Evolutionary conservation across 1,140 invertebrate genomes (phyloP), one percentile per base, ranked within the genome.

Genomic region (Danaus plexippus): DNA sequence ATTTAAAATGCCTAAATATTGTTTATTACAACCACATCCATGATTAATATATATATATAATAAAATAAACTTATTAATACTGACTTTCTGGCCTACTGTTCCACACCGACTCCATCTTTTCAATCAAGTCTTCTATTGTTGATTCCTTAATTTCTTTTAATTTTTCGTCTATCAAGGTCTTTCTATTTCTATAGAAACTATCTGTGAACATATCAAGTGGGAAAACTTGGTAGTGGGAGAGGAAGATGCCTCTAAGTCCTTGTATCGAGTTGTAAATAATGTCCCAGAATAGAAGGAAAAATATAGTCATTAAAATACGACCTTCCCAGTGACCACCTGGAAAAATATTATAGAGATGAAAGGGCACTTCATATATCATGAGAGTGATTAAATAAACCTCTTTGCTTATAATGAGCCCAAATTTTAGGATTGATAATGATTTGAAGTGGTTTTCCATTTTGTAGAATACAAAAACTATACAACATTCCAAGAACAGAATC

Each of bases 271-370:
- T 75, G 72, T 93, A 95, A 42, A 96, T 88, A 9, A 94, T 90
- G 52, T 95, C 91, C 93, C 94, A 95, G 75, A 95, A 94, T 2
- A 93, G 78, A 1, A 93, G 68, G n/a, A 80, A 83, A 75, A 94
- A 94, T 51, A 95, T 71, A 2, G 89, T 89, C 42, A 85, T 82
- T 3, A 93, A 88, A 4, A 93, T 89, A 1, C 88, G 80, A 6
- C 92, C 92, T 77, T 96, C 94, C 61, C 91, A 92, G 76, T 95
- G 94, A 10, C 65, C 73, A 11, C 85, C 87, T 88, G 60, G 7
- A 77, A 73, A 50, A 49, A 48, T 47, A 51, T 52, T 15, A 12
- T 40, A 48, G 40, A 15, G 50, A 41, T 8, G 12, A 32, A 32
- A 32, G 22, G 22, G 22, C 5, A 32, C 22, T 32, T 32, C 22